Conservation (phyloP, 1,140 invertebrate genomes). For the Brachionus paranguensis region DNA sequence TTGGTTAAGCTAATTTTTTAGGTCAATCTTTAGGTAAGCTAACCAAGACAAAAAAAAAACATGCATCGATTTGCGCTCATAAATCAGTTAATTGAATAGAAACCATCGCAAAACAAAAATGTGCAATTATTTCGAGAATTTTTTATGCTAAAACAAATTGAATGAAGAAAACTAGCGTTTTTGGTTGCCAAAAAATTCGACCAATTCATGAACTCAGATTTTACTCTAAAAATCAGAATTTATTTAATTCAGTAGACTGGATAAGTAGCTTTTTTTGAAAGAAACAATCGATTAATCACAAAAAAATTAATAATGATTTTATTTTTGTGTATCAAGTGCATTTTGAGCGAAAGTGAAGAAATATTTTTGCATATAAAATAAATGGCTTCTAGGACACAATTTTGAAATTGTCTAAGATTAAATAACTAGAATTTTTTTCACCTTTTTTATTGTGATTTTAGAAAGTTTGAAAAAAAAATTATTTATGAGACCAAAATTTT, state of each 20-base stretch:
- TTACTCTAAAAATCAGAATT: background rate
- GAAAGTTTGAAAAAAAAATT: background rate
- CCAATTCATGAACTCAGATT: background rate
- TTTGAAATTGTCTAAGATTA: background rate
- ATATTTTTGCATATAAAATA: background rate
- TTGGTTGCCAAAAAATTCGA: background rate
- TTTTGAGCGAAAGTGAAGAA: background rate
- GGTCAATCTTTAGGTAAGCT: background rate
- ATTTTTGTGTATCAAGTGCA: too few relatives aligned
- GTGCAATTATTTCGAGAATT: background rate
- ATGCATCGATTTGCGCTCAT: background rate
- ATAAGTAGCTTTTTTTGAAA: background rate
- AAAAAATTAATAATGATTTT: too few relatives aligned
- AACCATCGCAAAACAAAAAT: background rate
- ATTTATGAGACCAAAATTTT: too few relatives aligned
- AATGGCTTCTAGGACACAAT: background rate
- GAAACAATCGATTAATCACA: background rate
- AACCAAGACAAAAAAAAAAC: background rate
- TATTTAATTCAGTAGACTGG: background rate
- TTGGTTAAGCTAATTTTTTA: background rate
- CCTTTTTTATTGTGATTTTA: background rate
- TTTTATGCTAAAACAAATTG: background rate
- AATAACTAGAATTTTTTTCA: background rate
- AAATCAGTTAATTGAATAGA: background rate
- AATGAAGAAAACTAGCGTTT: background rate